Conservation (phyloP, 1,140 invertebrate genomes). For the Drosophila quadrilineata region DNA sequence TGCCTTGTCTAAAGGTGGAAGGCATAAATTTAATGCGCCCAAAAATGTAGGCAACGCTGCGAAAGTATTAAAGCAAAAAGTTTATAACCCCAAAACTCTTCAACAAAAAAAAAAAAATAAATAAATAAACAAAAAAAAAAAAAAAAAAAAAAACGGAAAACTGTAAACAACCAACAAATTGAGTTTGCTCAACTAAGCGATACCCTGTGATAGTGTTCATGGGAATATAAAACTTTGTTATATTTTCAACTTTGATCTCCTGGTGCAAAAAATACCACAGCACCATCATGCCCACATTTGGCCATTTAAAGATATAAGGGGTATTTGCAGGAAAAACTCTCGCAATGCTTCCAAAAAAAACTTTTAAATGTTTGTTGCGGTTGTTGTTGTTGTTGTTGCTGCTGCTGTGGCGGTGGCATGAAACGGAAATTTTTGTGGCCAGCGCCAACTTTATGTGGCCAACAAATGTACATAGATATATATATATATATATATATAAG, state of each 20-base stretch:
- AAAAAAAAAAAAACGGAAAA: too few relatives aligned
- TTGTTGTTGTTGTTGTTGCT: conserved; percentile 21
- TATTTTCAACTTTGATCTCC: too few relatives aligned
- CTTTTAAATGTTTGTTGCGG: conserved; percentile 40
- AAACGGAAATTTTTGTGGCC: conserved; percentile 61
- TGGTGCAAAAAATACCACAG: too few relatives aligned
- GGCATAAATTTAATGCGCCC: conserved; percentile 61
- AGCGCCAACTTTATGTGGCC: conserved; percentile 31
- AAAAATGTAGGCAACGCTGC: conserved; percentile 36
- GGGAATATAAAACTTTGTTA: too few relatives aligned
- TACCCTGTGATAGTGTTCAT: too few relatives aligned
- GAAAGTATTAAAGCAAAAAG: conserved; percentile 66
- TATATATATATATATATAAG: not conserved
- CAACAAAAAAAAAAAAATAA: too few relatives aligned
- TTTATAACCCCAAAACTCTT: conserved; percentile 50
- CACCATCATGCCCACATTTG: too few relatives aligned
- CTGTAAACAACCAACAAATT: too few relatives aligned
- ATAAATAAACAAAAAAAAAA: too few relatives aligned
- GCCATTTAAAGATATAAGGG: too few relatives aligned
- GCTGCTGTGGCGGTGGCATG: conserved; percentile 52
- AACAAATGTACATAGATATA: conserved; percentile 18
- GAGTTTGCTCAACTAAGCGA: too few relatives aligned
- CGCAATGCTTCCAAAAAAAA: conserved; percentile 40
- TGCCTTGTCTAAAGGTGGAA: conserved; percentile 47
- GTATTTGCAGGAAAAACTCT: conserved; percentile 29